Percentiles rank a stretch among this genome's conserved stretches.
Conservation (phyloP, 1,140 invertebrate species). For the Drosophila ironensis region DNA sequence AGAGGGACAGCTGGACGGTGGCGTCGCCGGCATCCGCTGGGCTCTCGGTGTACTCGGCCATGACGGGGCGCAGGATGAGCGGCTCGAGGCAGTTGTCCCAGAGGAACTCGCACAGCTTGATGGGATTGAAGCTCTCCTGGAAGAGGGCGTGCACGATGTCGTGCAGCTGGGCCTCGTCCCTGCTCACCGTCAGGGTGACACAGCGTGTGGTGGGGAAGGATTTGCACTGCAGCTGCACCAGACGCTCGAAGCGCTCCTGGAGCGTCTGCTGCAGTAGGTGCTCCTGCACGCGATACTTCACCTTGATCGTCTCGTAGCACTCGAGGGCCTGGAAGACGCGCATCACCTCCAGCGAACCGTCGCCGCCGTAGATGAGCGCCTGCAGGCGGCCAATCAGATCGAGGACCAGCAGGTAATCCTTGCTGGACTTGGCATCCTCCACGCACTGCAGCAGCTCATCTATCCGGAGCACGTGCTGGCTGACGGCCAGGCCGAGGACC, state of each 20-base stretch:
- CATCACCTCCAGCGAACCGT: conserved; percentile 43
- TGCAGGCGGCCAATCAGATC: conserved; percentile 64
- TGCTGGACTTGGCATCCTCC: conserved; percentile 64
- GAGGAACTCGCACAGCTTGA: conserved; percentile 64
- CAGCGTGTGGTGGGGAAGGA: conserved; percentile 69
- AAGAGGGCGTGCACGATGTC: conserved; percentile 73
- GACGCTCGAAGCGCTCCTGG: conserved; percentile 64
- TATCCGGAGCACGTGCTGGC: conserved; percentile 64
- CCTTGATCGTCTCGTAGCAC: conserved; percentile 72
- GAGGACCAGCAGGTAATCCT: conserved; percentile 61
- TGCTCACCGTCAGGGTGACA: conserved; percentile 68
- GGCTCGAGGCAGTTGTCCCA: conserved; percentile 76
- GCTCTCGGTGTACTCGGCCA: conserved; percentile 54
- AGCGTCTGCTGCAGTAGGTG: conserved; percentile 73
- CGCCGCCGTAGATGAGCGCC: conserved; percentile 46
- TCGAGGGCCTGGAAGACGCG: conserved; percentile 64
- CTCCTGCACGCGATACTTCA: conserved; percentile 68
- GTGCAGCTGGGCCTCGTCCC: conserved; percentile 62
- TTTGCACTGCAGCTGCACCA: conserved; percentile 73
- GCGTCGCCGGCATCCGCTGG: conserved; percentile 8
- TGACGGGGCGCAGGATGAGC: conserved; percentile 69
- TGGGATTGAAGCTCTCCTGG: conserved; percentile 70
- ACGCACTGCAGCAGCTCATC: conserved; percentile 75
- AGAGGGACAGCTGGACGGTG: conserved; percentile 53
- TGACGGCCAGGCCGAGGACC: conserved; percentile 56